Base-by-base conservation (phyloP, 2,888 invertebrate genomes). In the Caenorhabditis angaria region DNA sequence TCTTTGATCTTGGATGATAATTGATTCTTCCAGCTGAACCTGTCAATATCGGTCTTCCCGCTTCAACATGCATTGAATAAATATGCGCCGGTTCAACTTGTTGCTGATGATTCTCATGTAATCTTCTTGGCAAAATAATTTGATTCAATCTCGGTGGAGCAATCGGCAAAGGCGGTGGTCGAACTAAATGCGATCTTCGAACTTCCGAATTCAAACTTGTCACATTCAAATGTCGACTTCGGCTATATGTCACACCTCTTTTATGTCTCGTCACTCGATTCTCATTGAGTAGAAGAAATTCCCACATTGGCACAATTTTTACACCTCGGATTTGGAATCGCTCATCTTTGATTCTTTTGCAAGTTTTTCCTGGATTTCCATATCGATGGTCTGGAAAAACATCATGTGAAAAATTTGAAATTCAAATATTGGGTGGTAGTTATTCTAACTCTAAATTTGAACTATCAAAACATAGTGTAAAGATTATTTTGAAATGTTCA, bases 221-320 rank as follows among this genome's bases (percentile, higher is more conserved):
- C 6, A 32, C 10, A 32, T 32, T 32, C 32, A 32, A 10, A 32
- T 32, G 32, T 32, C 6, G 32, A 8, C 32, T 41, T 6, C 2
- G 6, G 14, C 14, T 41, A 2, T 41, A 54, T n/a, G n/a, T 47
- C 2, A 47, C 62, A 20, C 58, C 29, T 14, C 41, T 41, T 14
- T 41, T 41, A 18, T 41, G 41, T 41, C 41, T 6, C 41, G 6
- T 41, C 27, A 10, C 27, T 24, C 27, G 12, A 10, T 27, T 54
- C 51, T 71, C 66, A 27, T 67, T 64, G 24, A 67, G 22, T 25
- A 72, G 54, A 24, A 72, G 57, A 54, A 41, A 72, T 48, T 67
- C 64, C 72, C 67, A 67, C 72, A 73, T 73, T 29, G 73, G 73
- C 10, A 73, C 69, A 2, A 73, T 56, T 59, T 65, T 61, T 6